Evolutionary conservation across 2,113 vertebrate species (phyloP).

Genomic region (Lophochroa leadbeateri): DNA sequence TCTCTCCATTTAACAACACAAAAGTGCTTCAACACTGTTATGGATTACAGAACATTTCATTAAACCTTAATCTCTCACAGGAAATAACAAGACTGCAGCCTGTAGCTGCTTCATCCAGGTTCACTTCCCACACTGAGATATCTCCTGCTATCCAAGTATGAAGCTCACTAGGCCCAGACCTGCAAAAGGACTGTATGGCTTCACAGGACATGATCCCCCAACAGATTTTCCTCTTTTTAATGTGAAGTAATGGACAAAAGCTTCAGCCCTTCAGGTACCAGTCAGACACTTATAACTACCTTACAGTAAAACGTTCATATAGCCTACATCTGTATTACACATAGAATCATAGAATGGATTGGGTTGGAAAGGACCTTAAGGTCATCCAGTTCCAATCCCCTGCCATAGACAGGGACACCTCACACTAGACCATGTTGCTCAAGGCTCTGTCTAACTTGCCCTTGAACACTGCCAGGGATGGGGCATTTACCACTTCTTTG

Average conservation of each 20-base stretch:
- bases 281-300: not conserved
- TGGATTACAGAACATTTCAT: not conserved
- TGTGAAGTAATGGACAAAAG: not conserved
- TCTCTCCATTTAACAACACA: not conserved
- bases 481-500: not conserved
- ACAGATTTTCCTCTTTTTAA: not conserved
- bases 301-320: not conserved
- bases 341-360: not conserved
- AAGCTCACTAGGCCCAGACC: not conserved
- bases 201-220: not conserved
- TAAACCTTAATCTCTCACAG: not conserved
- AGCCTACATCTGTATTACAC: not conserved
- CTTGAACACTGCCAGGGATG: not conserved
- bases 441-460: not conserved
- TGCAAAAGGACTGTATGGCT: not conserved
- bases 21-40: not conserved
- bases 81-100: not conserved
- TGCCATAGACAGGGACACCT: not conserved
- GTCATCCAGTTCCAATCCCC: not conserved
- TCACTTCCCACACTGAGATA: not conserved
- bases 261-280: not conserved
- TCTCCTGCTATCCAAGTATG: not conserved
- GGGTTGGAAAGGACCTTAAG: not conserved
- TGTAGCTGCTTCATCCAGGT: not conserved
- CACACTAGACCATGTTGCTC: not conserved